phyloP scores from a whole-genome alignment of 2,888 invertebrate species.

The Heliconius sara region DNA sequence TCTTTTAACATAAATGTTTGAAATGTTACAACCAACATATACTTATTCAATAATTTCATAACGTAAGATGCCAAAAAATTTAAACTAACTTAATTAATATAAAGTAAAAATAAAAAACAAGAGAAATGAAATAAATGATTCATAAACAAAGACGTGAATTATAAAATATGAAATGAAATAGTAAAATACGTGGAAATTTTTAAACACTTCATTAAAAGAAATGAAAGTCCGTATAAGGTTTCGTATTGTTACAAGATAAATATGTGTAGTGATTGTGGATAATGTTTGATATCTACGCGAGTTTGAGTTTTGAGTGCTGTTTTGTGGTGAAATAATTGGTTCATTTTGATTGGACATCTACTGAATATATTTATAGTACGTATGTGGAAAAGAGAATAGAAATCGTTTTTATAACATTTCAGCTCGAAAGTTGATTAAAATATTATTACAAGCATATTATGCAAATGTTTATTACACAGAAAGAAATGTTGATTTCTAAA shows the following conservation, averaged over 20 bases:
- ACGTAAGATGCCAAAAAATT: background rate
- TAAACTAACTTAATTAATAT: background rate
- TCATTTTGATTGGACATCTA: background rate
- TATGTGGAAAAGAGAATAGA: background rate
- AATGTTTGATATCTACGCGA: background rate
- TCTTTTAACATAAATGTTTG: constrained; percentile 6
- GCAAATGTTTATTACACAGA: background rate
- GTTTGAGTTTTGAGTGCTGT: constrained; percentile 5
- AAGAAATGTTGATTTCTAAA: background rate
- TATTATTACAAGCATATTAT: background rate
- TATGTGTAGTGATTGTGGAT: constrained; percentile 4
- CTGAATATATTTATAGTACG: background rate
- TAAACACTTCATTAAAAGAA: background rate
- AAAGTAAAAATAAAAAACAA: background rate
- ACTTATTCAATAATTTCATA: background rate
- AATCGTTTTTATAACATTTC: background rate
- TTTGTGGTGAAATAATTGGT: constrained; percentile 5
- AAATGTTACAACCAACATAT: background rate
- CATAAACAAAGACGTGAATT: background rate
- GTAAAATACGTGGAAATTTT: background rate
- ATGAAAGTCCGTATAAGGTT: background rate
- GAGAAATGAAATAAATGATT: background rate
- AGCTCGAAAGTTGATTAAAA: background rate
- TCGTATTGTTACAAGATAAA: background rate
- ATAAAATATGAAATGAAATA: background rate